These are phyloP conservation scores for Sarcophaga variegata DNA, from an alignment of 2,888 invertebrate species.

Conservation along the genomic window DNA sequence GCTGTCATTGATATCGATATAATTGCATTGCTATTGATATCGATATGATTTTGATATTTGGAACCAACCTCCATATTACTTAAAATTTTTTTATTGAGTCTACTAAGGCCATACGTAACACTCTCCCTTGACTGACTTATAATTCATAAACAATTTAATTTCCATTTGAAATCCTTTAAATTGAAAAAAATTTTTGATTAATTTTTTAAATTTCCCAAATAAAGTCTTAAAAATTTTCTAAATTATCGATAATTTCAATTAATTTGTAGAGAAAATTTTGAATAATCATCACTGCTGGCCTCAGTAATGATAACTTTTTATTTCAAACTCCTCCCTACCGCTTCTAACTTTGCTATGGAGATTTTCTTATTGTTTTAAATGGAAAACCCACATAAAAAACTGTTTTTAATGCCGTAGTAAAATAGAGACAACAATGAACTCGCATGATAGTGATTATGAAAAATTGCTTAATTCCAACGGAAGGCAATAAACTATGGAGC, in stretches of 20 bases:
- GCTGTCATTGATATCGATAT: too few species aligned
- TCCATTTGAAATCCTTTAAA: background rate
- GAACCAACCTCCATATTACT: too few species aligned
- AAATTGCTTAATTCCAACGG: slow-evolving; percentile 61
- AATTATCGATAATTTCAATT: slow-evolving; percentile 59
- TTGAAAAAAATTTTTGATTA: background rate
- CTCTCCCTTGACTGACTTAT: background rate
- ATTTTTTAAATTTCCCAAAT: slow-evolving; percentile 28
- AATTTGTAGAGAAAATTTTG: slow-evolving; percentile 55
- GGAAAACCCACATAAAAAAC: slow-evolving; percentile 47
- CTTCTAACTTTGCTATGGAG: background rate
- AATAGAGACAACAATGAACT: background rate
- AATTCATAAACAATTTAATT: background rate
- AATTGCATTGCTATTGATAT: too few species aligned
- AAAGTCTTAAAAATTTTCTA: too few species aligned
- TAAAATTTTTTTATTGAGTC: too few species aligned
- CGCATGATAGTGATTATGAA: slow-evolving; percentile 64
- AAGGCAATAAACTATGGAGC: slow-evolving; percentile 54
- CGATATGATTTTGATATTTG: too few species aligned
- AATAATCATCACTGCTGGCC: slow-evolving; percentile 63
- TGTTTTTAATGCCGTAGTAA: slow-evolving; percentile 12
- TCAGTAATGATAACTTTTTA: slow-evolving; percentile 54
- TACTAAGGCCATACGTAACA: background rate
- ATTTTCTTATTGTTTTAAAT: background rate
- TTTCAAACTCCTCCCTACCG: background rate